Evolutionary conservation across 2,797 vertebrate species (phyloP), one percentile per base, ranked within the genome.

Genomic region (Sciurus carolinensis): DNA sequence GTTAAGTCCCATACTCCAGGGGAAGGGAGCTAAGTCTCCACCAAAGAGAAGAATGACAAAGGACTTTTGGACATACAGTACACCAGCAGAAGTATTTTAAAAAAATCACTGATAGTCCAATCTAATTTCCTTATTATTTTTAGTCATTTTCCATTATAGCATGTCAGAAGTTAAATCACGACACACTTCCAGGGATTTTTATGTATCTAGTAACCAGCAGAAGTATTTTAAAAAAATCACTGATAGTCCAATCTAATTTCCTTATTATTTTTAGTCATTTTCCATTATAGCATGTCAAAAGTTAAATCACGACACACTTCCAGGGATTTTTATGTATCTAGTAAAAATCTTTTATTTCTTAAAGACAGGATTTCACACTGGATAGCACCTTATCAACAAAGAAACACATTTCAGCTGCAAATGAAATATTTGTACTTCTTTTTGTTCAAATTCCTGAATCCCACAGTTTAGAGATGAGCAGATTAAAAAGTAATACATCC

Each of bases 351-450:
- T 72, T n/a, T 52, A 80, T 28, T n/a, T 39, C 50, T 84, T 87
- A 86, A 72, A 92, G 72, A 85, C 15, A 62, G 3, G 5, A 22
- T 6, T 13, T 85, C 71, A 59, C 30, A 47, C 14, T 54, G 9
- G 17, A 66, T 10, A 89, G 17, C 50, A 87, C 62, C 52, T 84
- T 83, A 81, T 91, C 72, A 95, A 28, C 83, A 87, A 85, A 93
- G 84, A 83, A 93, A 93, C 84, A 59, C n/a, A 95, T 73, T 64
- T 88, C 66, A 67, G n/a, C 30, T 59, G 33, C 80, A 87, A 91
- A 89, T 52, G 47, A 81, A 88, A 87, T 47, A 57, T 76, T 28
- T 72, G 28, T 84, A 13, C 44, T 62, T 93, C 77, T n/a, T 57
- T 26, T 26, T 62, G 64, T 79, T 86, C 15, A 80, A 50, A 73